Evolutionary conservation across 2,113 vertebrate genomes (phyloP).

Genomic region (Apistogramma diplotaenia): DNA sequence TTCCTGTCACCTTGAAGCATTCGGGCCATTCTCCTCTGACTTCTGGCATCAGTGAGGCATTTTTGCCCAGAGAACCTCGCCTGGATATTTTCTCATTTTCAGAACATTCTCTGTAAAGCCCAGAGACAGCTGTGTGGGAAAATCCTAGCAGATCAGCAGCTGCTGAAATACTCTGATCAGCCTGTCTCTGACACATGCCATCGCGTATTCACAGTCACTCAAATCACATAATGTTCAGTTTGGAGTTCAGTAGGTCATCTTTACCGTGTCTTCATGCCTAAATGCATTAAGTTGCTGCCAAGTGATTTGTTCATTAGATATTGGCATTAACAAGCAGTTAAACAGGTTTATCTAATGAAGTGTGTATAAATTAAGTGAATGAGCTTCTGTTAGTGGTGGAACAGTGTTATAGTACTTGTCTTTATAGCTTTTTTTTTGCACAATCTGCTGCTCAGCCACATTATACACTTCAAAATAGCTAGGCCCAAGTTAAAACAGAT

Average conservation of each 20-base stretch:
- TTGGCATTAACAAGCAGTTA: background rate
- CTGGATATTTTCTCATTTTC: background rate
- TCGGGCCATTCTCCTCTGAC: no score
- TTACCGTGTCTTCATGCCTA: background rate
- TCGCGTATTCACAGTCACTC: background rate
- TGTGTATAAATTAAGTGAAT: background rate
- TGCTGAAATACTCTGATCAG: background rate
- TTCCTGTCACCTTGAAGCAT: no score
- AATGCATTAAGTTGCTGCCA: background rate
- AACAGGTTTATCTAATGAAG: background rate
- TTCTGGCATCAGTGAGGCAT: no score
- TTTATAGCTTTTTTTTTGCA: background rate
- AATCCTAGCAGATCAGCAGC: background rate
- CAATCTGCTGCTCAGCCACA: background rate
- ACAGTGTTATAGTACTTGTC: background rate
- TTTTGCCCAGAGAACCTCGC: no score
- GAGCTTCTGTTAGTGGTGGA: accelerated
- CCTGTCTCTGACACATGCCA: background rate
- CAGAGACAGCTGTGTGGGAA: background rate
- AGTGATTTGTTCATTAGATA: background rate
- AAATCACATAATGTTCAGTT: accelerated
- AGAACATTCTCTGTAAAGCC: background rate
- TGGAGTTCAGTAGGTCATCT: background rate
- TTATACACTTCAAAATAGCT: background rate
- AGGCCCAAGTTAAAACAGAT: background rate